phyloP scores from a whole-genome alignment of 2,888 invertebrate species.

The Netelia virgata region DNA sequence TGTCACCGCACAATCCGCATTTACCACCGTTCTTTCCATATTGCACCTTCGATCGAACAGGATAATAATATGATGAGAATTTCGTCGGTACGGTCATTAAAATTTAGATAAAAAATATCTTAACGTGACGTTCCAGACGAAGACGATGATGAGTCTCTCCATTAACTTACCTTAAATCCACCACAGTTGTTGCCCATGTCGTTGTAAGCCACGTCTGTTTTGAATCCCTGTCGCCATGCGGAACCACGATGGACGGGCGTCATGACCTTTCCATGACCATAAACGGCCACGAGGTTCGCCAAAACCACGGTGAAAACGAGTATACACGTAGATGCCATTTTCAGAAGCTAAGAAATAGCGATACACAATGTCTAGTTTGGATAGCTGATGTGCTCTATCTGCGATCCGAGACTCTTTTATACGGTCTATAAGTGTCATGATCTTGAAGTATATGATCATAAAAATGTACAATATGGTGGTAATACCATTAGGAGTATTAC shows the following conservation, averaged over 20 bases:
- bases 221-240: slow-evolving; percentile 68
- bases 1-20: slow-evolving; percentile 87
- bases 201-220: slow-evolving; percentile 63
- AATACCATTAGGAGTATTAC: background rate
- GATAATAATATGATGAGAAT: background rate
- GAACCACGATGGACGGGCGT: slow-evolving; percentile 70
- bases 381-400: background rate
- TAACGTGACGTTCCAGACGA: background rate
- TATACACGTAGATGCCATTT: slow-evolving; percentile 53
- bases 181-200: slow-evolving; percentile 70
- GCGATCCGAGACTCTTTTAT: background rate
- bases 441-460: background rate
- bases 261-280: slow-evolving; percentile 67
- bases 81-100: background rate
- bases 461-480: background rate
- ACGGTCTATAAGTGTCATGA: background rate
- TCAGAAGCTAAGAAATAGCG: background rate
- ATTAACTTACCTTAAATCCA: slow-evolving; percentile 49
- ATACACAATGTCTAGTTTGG: background rate
- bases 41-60: slow-evolving; percentile 81
- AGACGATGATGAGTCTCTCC: background rate
- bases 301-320: slow-evolving; percentile 36
- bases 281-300: slow-evolving; percentile 32
- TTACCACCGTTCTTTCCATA: slow-evolving; percentile 84
- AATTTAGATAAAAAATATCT: too few relatives aligned